Base-by-base conservation (phyloP, 1,140 invertebrate genomes). In the Aphidius gifuensis region DNA sequence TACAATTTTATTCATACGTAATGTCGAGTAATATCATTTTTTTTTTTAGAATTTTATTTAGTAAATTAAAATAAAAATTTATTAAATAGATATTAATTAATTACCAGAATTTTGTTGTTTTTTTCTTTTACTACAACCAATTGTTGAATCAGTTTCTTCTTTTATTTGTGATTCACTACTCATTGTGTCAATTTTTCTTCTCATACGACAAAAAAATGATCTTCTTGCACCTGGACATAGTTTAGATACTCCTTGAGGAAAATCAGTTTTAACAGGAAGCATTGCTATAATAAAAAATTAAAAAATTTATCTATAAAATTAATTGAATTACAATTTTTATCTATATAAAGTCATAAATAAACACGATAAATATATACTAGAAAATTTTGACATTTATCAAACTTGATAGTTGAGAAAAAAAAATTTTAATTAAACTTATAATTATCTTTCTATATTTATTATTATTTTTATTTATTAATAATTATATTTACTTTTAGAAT, bases 151-250 rank as follows among this genome's bases (percentile, higher is more conserved):
- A 0, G 84, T 83, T 74, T 93, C 90, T 73, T 93, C 89, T 76
- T 93, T 93, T 7, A 92, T 82, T 66, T 84, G 81, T 43, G 75
- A 64, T 61, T 79, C 72, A 2, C 54, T 60, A 47, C 71, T 73
- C 39, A 71, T 69, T 11, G 80, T 73, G 45, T 80, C 74, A 5
- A 81, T 71, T 79, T 91, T 91, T 68, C 88, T 88, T 75, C 96
- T 96, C 90, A 97, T 96, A 39, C 93, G 86, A 76, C 94, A 97
- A 76, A 96, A 95, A 74, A 97, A 97, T 0, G 93, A 96, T 38
- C 95, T 83, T 23, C 94, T 80, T 1, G 93, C 92, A 4, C 94
- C 94, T 2, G 93, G 91, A 80, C 92, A 93, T 4, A 96, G 82
- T 53, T 88, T 81, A 2, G 89, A 87, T 2, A 85, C 83, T 45